A percentile compares a stretch with the other conserved stretches of the same genome.
Conservation (phyloP, 2,888 invertebrate genomes). For the Dynastes hyllus region DNA sequence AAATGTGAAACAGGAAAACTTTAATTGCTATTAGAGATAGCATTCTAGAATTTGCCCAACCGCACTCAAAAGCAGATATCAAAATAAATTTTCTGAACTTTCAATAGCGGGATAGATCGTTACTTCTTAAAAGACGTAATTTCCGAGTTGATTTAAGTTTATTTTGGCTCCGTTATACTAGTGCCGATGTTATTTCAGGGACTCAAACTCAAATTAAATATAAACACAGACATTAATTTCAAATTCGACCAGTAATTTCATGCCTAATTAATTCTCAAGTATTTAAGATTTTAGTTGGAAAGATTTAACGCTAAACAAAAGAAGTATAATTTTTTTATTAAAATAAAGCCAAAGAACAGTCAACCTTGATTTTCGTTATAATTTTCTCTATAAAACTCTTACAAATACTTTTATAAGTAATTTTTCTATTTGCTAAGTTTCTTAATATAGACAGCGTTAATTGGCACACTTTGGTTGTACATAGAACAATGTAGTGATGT, state of each 20-base stretch:
- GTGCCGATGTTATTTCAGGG: conserved; percentile 5
- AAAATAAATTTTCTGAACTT: no score
- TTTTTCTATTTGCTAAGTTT: no score
- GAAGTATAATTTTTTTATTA: background rate
- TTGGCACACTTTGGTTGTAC: no score
- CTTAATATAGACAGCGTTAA: no score
- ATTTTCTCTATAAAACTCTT: background rate
- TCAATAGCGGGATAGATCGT: no score
- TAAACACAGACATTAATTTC: conserved; percentile 8
- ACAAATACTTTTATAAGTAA: no score
- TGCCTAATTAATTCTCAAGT: conserved; percentile 3
- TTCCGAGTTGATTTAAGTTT: conserved; percentile 25
- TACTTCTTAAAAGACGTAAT: background rate
- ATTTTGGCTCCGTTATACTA: background rate
- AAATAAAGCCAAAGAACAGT: background rate
- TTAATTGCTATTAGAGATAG: no score
- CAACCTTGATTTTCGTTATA: background rate
- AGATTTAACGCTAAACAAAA: background rate
- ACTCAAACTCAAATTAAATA: background rate
- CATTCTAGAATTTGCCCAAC: no score
- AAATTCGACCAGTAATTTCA: conserved; percentile 17
- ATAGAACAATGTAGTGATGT: background rate
- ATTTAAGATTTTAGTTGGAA: background rate
- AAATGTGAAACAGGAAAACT: no score
- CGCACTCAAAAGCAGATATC: no score